phyloP scores from a whole-genome alignment of 2,797 vertebrate genomes.

The Clarias laeviceps region DNA sequence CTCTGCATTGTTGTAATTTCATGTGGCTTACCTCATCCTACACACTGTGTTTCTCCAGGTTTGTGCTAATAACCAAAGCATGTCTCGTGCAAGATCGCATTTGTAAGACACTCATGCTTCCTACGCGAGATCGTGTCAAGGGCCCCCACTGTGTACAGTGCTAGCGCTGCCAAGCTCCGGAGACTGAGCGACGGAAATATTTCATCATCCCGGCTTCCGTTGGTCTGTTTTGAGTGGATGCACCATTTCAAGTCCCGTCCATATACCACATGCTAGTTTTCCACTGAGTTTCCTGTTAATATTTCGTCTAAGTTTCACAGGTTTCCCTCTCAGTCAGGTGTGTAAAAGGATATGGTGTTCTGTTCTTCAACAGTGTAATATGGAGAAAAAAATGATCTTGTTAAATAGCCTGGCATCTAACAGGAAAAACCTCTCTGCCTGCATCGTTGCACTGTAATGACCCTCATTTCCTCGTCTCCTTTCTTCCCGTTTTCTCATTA shows the following conservation, averaged over 20 bases:
- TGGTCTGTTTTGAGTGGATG: not conserved
- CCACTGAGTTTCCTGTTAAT: not conserved
- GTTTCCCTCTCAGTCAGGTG: not conserved
- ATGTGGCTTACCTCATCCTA: too few relatives aligned
- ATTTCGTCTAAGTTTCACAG: not conserved
- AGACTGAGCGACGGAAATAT: not conserved
- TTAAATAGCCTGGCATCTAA: constrained; percentile 15
- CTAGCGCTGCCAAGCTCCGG: constrained; percentile 25
- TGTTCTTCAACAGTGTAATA: not conserved
- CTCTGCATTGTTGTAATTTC: too few relatives aligned
- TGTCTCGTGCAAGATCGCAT: too few relatives aligned
- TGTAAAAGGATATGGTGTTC: not conserved
- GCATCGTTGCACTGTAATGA: constrained; percentile 38
- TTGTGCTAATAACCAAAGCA: too few relatives aligned
- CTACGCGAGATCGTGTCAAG: too few relatives aligned
- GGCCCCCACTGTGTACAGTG: not conserved
- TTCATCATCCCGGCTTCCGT: constrained; percentile 5
- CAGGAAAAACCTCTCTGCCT: constrained; percentile 18
- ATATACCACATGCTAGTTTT: not conserved
- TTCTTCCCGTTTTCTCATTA: constrained; percentile 37
- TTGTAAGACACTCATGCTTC: too few relatives aligned
- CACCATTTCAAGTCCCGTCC: not conserved
- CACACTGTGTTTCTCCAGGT: too few relatives aligned
- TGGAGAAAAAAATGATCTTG: not conserved
- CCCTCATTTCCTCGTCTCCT: constrained; percentile 48